Base-by-base conservation (phyloP, 37 sponge, comb jelly and placozoan species). In the Haliclona indistincta region DNA sequence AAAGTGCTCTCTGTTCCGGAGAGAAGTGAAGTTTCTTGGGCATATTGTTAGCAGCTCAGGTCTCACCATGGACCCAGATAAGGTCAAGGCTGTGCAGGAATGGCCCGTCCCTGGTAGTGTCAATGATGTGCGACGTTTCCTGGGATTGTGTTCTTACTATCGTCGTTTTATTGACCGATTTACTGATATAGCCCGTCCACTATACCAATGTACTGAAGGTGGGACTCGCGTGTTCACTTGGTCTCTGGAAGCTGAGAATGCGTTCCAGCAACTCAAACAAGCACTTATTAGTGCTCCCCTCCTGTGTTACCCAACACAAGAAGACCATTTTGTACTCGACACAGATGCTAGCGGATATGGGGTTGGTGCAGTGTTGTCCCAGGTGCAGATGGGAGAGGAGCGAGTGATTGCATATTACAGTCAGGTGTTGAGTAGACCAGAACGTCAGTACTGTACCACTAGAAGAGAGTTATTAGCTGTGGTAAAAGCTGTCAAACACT, bases 111-210 rank as follows among this genome's bases (percentile, higher is more conserved):
- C 83, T 6, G 23, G 42, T 15, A 69, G 67, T 13, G 81, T 76
- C 83, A 86, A 61, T 28, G 61, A 86, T 33, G 61, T 80, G 3
- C 35, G 91, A 22, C 70, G 76, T n/a, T 90, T 90, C 37, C 75
- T 85, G 36, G 88, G 91, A 2, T 53, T 90, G 28, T 63, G 64
- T 0, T 82, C 83, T 7, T 90, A 90, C 43, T 86, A 90, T 33
- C 66, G 77, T 49, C 56, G 61, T 44, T 85, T 85, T 29, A 85
- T 85, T 35, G 74, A 80, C 2, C 36, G 64, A 8, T 89, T 71
- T 39, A 54, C 82, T 20, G 42, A 54, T 7, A 39, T 76, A 28
- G 82, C 71, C 4, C 54, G 67, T 1, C 71, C 69, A 1, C 41
- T 87, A 54, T 68, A 82, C 25, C 71, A 87, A 28, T 47, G 81